phyloP scores from a whole-genome alignment of 2,113 vertebrate species.

The Lycaon pictus region DNA sequence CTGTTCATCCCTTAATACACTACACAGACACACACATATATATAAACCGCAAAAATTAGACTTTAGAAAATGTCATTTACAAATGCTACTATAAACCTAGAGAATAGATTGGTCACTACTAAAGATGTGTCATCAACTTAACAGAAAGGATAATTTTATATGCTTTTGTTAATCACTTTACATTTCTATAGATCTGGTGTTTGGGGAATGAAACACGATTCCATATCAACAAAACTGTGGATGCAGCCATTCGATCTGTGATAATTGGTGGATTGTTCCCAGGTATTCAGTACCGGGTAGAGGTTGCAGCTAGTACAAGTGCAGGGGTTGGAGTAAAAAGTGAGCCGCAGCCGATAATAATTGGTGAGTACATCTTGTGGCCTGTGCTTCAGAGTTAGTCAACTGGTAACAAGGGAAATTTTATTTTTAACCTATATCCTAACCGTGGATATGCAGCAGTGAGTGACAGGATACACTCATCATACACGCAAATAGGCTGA shows the following conservation, averaged over 20 bases:
- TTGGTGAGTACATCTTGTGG: slow-evolving; percentile 90
- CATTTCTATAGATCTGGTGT: slow-evolving; percentile 95
- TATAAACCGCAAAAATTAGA: background rate
- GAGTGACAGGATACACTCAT: background rate
- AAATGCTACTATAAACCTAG: background rate
- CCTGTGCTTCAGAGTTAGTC: background rate
- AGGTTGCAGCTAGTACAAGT: slow-evolving; percentile 97
- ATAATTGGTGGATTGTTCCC: slow-evolving; percentile 97
- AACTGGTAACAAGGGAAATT: background rate
- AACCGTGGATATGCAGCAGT: background rate
- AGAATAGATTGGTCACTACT: background rate
- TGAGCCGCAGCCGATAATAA: slow-evolving; percentile 95
- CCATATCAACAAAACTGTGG: slow-evolving; percentile 99
- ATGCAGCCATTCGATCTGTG: slow-evolving; percentile 97
- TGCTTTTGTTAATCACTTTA: slow-evolving; percentile 70
- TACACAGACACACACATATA: background rate
- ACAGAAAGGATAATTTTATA: background rate
- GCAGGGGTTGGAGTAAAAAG: slow-evolving; percentile 97
- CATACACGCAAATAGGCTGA: background rate
- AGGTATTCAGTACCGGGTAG: slow-evolving; percentile 95
- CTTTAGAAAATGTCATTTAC: background rate
- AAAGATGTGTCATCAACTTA: background rate
- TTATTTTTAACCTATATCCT: background rate
- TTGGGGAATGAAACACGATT: slow-evolving; percentile 98
- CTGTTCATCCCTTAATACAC: background rate